Base-by-base conservation (phyloP, 2,888 invertebrate species). In the Morpho helenor region DNA sequence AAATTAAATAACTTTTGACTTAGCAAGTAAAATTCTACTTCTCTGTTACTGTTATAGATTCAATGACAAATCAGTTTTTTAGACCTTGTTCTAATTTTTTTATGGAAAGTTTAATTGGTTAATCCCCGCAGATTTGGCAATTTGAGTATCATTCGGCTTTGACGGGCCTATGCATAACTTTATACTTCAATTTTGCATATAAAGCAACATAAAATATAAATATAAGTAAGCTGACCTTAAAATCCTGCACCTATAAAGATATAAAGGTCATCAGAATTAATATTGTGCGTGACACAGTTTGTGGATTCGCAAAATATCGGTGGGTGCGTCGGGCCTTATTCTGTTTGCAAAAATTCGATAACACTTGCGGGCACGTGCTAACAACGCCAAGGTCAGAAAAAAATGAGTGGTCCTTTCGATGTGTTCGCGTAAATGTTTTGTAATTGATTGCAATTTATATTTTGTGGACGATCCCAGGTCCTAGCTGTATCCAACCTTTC, bases 211-310 rank as follows among this genome's bases (percentile, higher is more conserved):
- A 75, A 75, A 78, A 79, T 31, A 1, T 16, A 75, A 49, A 75
- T 71, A 61, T 61, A 66, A 65, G 62, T 69, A 75, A 82, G 80
- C 64, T 69, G 85, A 73, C 86, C 87, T 86, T 83, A 83, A 82
- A 84, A 85, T 81, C 77, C 71, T 74, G 75, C 75, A 77, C 80
- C 80, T 78, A 62, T 62, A 58, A 80, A 83, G 80, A 82, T 74
- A 76, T 76, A 80, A 87, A 87, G 87, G 87, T 80, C 84, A 82
- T 81, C 81, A 79, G 80, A 84, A 83, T 83, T 79, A 80, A 80
- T 75, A 81, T 83, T 79, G 77, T 70, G 73, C 74, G 73, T 81
- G 88, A 85, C 83, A 86, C 80, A 85, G 74, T 84, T 87, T 75
- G 77, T 73, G 74, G 70, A 81, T 78, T 78, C 73, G 75, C 79